Evolutionary conservation across 30 jellyfish, hydroid and myxozoan species (phyloP), one percentile per base, ranked within the genome.

Genomic region (Turritopsis rubra): DNA sequence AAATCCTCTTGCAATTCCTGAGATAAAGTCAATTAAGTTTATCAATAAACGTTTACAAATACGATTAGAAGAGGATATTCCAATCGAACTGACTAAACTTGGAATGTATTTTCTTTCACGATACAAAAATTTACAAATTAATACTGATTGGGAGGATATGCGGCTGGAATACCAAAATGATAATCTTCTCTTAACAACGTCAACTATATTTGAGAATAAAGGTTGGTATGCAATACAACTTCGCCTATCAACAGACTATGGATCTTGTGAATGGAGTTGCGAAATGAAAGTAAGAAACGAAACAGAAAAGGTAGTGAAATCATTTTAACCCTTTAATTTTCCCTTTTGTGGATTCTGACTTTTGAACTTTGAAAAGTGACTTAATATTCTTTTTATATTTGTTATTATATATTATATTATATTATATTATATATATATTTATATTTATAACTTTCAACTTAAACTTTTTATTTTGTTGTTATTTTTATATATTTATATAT

Each of bases 281-380:
- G 77, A 68, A 68, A 68, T 23, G 30, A 68, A 27, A 68, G 77
- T 68, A n/a, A 19, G 30, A 68, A 68, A 68, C 9, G 22, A 68
- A 7, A 68, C 77, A 68, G 77, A 68, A 68, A 17, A 68, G 77
- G 77, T 68, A 68, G 8, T 23, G n/a, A n/a, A n/a, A n/a, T n/a
- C n/a, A 23, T 68, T n/a, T 27, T 27, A 22, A 8, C 17, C 9
- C 28, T 27, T 68, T n/a, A 8, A 23, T 23, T 68, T 23, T n/a
- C 28, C 60, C 13, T 41, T 13, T 3, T 41, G 13, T 41, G 13
- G 60, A 41, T 5, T 41, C 13, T 41, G 5, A 41, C 9, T 41
- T 41, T 41, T 41, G n/a, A n/a, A 41, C 13, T 41, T 41, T 41
- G 60, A 5, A 41, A 41, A 13, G 60, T 41, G 13, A 13, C 9